These are phyloP conservation scores for Lysandra bellargus DNA, from an alignment of 2,888 invertebrate species.

Conservation along the genomic window DNA sequence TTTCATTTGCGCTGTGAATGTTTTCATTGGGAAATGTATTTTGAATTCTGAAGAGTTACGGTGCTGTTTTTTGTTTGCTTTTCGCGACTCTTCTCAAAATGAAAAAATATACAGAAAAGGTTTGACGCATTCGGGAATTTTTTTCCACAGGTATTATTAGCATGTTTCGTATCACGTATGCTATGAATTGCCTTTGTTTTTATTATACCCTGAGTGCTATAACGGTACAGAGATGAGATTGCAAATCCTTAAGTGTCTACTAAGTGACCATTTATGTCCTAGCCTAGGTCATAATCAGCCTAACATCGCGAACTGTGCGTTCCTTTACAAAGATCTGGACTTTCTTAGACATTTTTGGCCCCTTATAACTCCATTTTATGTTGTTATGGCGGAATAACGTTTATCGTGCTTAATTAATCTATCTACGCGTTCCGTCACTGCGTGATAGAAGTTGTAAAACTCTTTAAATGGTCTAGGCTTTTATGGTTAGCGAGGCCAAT, in stretches of 20 bases:
- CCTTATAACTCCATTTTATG: neutral
- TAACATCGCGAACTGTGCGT: neutral
- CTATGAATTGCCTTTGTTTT: no score
- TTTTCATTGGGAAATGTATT: conserved; percentile 10
- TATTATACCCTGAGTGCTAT: no score
- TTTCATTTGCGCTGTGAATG: conserved; percentile 2
- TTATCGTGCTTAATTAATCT: neutral
- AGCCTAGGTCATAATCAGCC: neutral
- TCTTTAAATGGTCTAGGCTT: conserved; percentile 7
- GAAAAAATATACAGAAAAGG: neutral
- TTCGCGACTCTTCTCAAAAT: neutral
- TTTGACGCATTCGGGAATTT: no score
- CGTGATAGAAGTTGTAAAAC: conserved; percentile 7
- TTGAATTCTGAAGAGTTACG: neutral
- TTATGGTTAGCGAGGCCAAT: conserved; percentile 12
- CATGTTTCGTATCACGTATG: no score
- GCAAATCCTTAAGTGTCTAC: no score
- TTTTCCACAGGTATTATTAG: no score
- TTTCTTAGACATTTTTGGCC: neutral
- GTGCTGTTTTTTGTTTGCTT: neutral
- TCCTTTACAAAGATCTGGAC: neutral
- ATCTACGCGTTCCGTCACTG: neutral
- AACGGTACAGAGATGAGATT: no score
- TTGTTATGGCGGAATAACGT: neutral
- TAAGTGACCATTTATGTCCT: neutral